Evolutionary conservation across 2,888 invertebrate species (phyloP).

Genomic region (Watsonalla cultraria): DNA sequence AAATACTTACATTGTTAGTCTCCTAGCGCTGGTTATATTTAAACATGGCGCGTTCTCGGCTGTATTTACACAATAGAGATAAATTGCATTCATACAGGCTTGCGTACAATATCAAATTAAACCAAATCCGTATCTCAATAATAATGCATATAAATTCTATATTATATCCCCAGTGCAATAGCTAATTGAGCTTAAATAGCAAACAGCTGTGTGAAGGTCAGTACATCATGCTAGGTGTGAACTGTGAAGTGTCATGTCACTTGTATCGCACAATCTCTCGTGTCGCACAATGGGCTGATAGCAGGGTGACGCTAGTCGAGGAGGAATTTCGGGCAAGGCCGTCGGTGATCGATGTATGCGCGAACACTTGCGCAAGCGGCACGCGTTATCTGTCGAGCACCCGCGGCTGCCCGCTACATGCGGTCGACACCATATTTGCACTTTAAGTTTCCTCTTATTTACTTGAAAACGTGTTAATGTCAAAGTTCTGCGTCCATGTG

Average conservation of each 20-base stretch:
- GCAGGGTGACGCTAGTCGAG: conserved; percentile 33
- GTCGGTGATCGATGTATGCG: conserved; percentile 54
- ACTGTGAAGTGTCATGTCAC: neutral
- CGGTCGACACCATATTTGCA: conserved; percentile 42
- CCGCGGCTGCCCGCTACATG: conserved; percentile 5
- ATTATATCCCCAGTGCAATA: no score
- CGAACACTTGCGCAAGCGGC: conserved; percentile 53
- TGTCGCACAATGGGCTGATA: conserved; percentile 5
- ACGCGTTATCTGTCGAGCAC: conserved; percentile 15
- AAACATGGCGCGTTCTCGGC: neutral
- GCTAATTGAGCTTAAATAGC: no score
- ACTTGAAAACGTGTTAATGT: conserved; percentile 50
- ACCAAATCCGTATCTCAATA: no score
- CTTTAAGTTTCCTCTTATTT: conserved; percentile 56
- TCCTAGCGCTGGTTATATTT: neutral
- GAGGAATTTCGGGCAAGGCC: conserved; percentile 73
- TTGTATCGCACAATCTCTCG: neutral
- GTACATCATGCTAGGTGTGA: neutral
- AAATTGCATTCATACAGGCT: neutral
- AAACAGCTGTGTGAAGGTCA: neutral
- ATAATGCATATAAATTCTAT: no score
- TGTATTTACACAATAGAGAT: neutral
- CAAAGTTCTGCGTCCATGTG: conserved; percentile 41
- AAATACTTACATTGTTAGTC: neutral
- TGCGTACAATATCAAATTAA: no score